These are phyloP conservation scores for Leucosticte australis DNA, from an alignment of 2,113 vertebrate species.

Conservation along the genomic window DNA sequence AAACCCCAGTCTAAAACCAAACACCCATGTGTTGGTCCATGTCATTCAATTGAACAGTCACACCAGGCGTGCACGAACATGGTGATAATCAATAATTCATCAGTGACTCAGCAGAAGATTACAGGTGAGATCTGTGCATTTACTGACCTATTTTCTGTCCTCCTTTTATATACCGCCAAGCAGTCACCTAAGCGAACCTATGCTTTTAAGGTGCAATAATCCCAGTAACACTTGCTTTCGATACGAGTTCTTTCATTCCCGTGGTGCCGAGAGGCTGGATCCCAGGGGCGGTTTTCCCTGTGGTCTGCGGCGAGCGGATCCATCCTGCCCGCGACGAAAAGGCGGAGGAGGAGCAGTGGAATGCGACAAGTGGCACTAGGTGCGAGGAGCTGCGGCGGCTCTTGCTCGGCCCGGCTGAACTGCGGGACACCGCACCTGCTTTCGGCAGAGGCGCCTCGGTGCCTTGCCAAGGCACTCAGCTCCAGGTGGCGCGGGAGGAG, in stretches of 20 bases:
- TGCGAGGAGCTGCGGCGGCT: background rate
- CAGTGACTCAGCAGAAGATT: conserved; percentile 13
- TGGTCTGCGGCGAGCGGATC: background rate
- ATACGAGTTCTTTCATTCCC: background rate
- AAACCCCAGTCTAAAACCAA: background rate
- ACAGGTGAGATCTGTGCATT: background rate
- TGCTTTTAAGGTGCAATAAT: background rate
- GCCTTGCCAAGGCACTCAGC: background rate
- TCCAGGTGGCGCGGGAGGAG: background rate
- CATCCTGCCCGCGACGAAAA: background rate
- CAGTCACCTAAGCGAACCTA: background rate
- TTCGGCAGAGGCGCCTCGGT: background rate
- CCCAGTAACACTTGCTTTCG: background rate
- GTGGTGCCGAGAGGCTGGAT: background rate
- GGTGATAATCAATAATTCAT: background rate
- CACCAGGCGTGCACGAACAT: rapidly evolving
- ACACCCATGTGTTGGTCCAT: background rate
- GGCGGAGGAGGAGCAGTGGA: background rate
- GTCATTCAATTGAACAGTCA: background rate
- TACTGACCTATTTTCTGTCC: background rate
- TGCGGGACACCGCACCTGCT: background rate
- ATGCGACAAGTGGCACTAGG: background rate
- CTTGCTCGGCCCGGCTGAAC: background rate
- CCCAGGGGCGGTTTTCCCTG: background rate
- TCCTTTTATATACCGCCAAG: background rate